A percentile compares a stretch with the other conserved stretches of the same genome.
Conservation (phyloP, 2,888 invertebrate species). For the Phytoseiulus persimilis region DNA sequence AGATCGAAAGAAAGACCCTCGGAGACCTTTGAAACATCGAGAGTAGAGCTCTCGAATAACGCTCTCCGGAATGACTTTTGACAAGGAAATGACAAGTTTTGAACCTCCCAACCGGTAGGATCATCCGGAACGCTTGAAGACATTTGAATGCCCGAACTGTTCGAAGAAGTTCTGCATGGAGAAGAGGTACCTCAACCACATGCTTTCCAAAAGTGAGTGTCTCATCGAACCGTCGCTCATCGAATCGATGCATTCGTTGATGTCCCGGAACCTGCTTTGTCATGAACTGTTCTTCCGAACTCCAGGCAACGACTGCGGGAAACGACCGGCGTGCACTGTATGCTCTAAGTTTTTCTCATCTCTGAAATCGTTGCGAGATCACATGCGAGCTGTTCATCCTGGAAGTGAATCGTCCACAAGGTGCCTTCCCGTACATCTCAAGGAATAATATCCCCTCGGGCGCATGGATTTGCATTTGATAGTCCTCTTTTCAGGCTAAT, state of each 20-base stretch:
- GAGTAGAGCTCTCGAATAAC: too few species aligned
- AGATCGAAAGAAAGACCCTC: too few species aligned
- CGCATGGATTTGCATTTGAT: not conserved
- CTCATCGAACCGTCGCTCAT: not conserved
- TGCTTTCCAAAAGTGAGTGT: slow-evolving; percentile 11
- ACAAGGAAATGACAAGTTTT: too few species aligned
- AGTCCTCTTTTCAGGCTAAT: not conserved
- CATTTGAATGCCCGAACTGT: slow-evolving; percentile 14
- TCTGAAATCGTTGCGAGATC: not conserved
- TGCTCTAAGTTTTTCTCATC: slow-evolving; percentile 19
- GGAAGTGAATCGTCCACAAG: not conserved
- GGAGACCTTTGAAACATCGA: too few species aligned
- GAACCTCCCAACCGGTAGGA: not conserved
- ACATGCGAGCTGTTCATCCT: slow-evolving; percentile 20
- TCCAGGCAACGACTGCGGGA: slow-evolving; percentile 13
- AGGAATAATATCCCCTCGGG: not conserved
- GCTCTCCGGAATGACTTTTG: too few species aligned
- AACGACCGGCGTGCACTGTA: not conserved
- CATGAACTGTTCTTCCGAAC: too few species aligned
- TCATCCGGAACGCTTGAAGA: not conserved
- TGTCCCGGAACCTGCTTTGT: too few species aligned
- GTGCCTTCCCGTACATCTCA: too few species aligned
- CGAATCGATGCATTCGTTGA: not conserved
- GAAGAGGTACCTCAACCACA: slow-evolving; percentile 21
- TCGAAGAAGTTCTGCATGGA: slow-evolving; percentile 7